Evolutionary conservation across 2,888 invertebrate species (phyloP).

Genomic region (Noctua fimbriata): DNA sequence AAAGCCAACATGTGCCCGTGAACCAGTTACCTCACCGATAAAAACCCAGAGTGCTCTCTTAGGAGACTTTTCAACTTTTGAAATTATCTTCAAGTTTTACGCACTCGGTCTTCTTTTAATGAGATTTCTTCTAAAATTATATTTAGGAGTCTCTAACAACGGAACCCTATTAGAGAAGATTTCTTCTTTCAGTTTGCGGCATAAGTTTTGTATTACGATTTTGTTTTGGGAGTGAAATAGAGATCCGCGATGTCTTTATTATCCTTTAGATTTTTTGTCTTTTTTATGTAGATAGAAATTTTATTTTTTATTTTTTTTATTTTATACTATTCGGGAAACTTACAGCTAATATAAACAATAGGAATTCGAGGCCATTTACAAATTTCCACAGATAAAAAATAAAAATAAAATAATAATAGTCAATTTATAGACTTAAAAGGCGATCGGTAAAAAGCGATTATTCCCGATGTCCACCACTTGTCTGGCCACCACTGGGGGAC

Average conservation of each 20-base stretch:
- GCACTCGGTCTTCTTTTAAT: conserved; percentile 66
- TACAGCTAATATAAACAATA: too few relatives aligned
- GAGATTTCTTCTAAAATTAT: conserved; percentile 68
- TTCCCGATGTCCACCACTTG: too few relatives aligned
- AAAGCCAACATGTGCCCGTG: conserved; percentile 47
- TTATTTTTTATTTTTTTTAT: too few relatives aligned
- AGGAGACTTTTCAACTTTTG: conserved; percentile 64
- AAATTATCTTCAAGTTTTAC: conserved; percentile 67
- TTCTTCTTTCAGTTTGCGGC: conserved; percentile 45
- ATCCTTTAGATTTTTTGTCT: not conserved
- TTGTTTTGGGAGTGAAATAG: conserved; percentile 33
- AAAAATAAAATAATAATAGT: too few relatives aligned
- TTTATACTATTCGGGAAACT: too few relatives aligned
- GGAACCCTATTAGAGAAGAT: conserved; percentile 61
- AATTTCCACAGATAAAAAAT: too few relatives aligned
- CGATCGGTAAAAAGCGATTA: too few relatives aligned
- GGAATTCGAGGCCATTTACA: too few relatives aligned
- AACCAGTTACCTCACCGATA: conserved; percentile 58
- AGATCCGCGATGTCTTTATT: conserved; percentile 16
- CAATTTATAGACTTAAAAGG: not conserved
- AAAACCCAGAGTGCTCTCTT: conserved; percentile 57
- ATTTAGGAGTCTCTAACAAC: conserved; percentile 59
- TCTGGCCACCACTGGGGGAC: too few relatives aligned
- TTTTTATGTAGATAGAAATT: not conserved
- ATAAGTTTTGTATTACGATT: conserved; percentile 52